These are phyloP conservation scores for Propithecus perrieri DNA, from an alignment of 2,797 vertebrate genomes.

Conservation along the genomic window DNA sequence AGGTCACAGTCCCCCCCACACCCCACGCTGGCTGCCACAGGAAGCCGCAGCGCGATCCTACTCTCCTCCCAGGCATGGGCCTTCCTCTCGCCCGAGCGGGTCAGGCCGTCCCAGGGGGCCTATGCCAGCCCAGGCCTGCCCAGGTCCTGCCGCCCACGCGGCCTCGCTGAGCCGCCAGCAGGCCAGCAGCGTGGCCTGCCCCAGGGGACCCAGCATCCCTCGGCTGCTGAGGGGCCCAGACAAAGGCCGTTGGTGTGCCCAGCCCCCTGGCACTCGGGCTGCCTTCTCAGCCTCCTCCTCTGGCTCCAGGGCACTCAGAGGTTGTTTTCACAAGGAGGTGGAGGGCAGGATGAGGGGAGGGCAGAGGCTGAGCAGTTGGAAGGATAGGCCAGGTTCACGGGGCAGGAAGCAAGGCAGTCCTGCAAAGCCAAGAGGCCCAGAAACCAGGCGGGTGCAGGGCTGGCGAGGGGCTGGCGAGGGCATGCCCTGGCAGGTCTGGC, in stretches of 20 bases:
- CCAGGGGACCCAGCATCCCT: constrained; percentile 51
- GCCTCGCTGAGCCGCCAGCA: constrained; percentile 57
- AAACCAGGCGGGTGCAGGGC: neutral
- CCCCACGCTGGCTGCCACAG: neutral
- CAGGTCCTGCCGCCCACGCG: constrained; percentile 55
- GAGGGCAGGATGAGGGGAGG: constrained; percentile 21
- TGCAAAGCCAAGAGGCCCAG: neutral
- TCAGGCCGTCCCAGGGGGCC: constrained; percentile 6
- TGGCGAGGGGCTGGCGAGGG: fast-evolving
- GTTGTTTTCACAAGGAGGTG: constrained; percentile 57
- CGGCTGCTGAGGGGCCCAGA: constrained; percentile 54
- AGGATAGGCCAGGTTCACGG: neutral
- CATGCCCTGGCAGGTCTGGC: neutral
- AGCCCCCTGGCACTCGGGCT: constrained; percentile 47
- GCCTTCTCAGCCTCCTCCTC: constrained; percentile 63
- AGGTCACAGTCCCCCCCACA: neutral
- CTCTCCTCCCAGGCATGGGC: neutral
- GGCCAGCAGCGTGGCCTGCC: constrained; percentile 59
- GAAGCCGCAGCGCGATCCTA: neutral
- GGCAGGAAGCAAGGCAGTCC: neutral
- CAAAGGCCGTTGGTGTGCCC: constrained; percentile 82
- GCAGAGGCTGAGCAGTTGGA: neutral
- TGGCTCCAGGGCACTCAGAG: constrained; percentile 39
- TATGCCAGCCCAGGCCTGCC: constrained; percentile 69
- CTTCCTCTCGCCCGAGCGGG: neutral